Conservation (phyloP, 2,888 invertebrate species). For the Oxycera nigricornis region DNA sequence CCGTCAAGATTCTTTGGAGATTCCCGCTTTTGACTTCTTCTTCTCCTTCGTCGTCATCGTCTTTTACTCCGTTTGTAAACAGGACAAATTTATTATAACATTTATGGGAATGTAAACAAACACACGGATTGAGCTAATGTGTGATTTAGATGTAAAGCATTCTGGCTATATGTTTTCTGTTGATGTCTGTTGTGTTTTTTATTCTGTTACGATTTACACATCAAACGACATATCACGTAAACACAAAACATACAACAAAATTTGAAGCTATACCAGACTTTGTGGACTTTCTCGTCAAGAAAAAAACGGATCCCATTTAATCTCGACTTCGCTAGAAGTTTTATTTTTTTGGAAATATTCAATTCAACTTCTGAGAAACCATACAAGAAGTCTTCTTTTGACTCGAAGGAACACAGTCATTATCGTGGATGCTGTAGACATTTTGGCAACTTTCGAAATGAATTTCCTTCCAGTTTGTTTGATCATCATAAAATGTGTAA, state of each 20-base stretch:
- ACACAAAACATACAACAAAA: constrained; percentile 35
- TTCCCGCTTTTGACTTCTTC: not conserved
- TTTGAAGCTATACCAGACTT: constrained; percentile 18
- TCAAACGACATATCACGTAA: constrained; percentile 37
- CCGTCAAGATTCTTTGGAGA: not conserved
- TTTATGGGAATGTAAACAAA: constrained; percentile 39
- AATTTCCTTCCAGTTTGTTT: constrained; percentile 30
- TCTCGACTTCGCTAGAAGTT: not conserved
- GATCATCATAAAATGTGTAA: not conserved
- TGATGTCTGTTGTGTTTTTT: not conserved
- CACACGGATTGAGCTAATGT: not conserved
- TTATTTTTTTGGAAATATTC: not conserved
- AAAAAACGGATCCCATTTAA: not conserved
- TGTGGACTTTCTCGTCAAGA: not conserved
- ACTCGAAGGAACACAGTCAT: not conserved
- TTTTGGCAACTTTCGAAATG: constrained; percentile 23
- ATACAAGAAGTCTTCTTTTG: not conserved
- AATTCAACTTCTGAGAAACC: not conserved
- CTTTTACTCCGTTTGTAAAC: constrained; percentile 13
- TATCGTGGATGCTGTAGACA: constrained; percentile 5
- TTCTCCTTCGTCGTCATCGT: not conserved
- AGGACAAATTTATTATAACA: constrained; percentile 42
- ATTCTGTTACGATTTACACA: constrained; percentile 34
- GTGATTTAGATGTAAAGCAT: constrained; percentile 9
- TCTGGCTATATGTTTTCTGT: not conserved